Evolutionary conservation across 2,888 invertebrate species (phyloP), one percentile per base, ranked within the genome.

Genomic region (Brassicogethes aeneus): DNA sequence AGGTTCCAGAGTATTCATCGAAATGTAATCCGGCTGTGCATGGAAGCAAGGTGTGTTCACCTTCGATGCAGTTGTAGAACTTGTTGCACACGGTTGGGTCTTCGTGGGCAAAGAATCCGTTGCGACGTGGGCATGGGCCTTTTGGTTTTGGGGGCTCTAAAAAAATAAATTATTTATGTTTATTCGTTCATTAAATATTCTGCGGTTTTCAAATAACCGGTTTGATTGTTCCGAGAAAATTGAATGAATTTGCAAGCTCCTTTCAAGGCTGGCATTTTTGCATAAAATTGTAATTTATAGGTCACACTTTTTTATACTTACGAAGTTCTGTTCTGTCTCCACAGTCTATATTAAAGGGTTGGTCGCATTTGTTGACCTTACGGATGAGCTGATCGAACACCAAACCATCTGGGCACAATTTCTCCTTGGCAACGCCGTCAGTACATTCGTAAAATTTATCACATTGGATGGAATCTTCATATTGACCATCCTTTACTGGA

Each of bases 51-150:
- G 76, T 82, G 37, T 80, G 73, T 16, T 85, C 85, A 38, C 91
- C 90, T 50, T 90, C 86, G 59, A 90, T 88, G 65, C 91, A 92
- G 70, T 89, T 90, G 75, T 76, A 88, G 77, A 90, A 92, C 49
- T 86, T 67, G 66, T 89, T 84, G 72, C 92, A 92, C 12, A 86
- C 77, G 3, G 80, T 61, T 0, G 82, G 73, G 58, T 91, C 87
- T 5, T 89, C 89, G 72, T 91, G 89, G 31, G 89, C 84, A 69
- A 92, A 93, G 80, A 89, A 89, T 35, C 92, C 92, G 68, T 91
- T 89, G 56, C 80, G 79, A 48, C 92, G 77, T 14, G 90, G 90
- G 62, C 92, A 92, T 48, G 78, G 74, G 34, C 71, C 69, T 59
- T 70, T 80, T 5, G 82, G 70, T 57, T 82, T 79, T 40, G 92